Evolutionary conservation across 2,797 vertebrate species (phyloP), one percentile per base, ranked within the genome.

Genomic region (Peromyscus aztecus): DNA sequence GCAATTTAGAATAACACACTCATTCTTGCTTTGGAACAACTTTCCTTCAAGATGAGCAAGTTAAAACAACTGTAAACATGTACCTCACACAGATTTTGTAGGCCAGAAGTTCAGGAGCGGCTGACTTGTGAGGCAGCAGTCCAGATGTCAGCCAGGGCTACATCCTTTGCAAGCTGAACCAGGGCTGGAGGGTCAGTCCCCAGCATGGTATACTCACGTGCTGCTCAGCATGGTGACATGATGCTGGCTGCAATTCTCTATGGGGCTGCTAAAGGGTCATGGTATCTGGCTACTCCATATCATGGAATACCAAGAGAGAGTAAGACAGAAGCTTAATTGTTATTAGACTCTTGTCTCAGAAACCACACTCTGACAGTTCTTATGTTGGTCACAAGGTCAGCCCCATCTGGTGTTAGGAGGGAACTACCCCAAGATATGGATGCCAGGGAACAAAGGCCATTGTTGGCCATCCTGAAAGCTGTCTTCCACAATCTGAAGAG

Each of bases 41-140:
- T 73, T 76, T 77, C 21, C n/a, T 78, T 71, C 13, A 91, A 67
- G 77, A 5, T 46, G 69, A 81, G 9, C 57, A 46, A n/a, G 78
- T 69, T 95, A 71, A 95, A 88, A 81, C 43, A 69, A 21, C 19
- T 76, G 21, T n/a, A 55, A 94, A 61, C 10, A 52, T 73, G 89
- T 75, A 63, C 76, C 27, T 89, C 9, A 19, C 46, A 52, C 4
- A 43, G 10, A 75, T 86, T 57, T 86, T 89, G 24, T 83, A 52
- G 55, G 13, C 86, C 27, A 43, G 73, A 83, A 69, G 12, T 59
- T 87, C 9, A 69, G 71, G 57, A 83, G 34, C 8, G 5, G 34
- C 37, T 65, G n/a, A 71, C 59, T 73, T 43, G 4, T 40, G 37
- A 85, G 12, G n/a, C 40, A 61, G 61, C 21, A 77, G n/a, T 76